Evolutionary conservation across 2,113 vertebrate species (phyloP).

Genomic region (Silurus glanis): DNA sequence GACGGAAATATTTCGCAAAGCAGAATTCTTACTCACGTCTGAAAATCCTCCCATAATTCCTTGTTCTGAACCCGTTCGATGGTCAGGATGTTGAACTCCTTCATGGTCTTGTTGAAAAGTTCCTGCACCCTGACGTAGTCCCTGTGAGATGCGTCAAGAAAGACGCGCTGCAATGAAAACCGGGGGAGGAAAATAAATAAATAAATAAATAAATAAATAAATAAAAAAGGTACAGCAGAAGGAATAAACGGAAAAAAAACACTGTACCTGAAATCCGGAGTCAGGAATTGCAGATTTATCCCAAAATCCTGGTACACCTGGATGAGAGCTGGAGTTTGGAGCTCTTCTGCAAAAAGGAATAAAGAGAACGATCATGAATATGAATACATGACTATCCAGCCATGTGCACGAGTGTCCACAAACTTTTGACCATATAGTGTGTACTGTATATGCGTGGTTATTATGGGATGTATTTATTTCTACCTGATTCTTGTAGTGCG

Average conservation of each 20-base stretch:
- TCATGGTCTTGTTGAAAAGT: constrained; percentile 46
- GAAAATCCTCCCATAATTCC: constrained; percentile 51
- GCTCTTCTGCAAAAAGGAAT: constrained; percentile 25
- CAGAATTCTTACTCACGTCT: constrained; percentile 36
- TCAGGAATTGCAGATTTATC: constrained; percentile 39
- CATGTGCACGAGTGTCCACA: no score
- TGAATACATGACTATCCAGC: no score
- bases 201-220: not conserved
- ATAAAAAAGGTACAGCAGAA: not conserved
- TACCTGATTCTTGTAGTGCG: constrained; percentile 36
- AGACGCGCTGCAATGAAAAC: constrained; percentile 39
- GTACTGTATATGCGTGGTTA: not conserved
- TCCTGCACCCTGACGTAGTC: constrained; percentile 47
- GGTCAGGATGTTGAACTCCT: constrained; percentile 24
- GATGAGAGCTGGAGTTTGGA: not conserved
- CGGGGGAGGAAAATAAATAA: no score
- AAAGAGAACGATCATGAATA: not conserved
- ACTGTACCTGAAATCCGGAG: constrained; percentile 47
- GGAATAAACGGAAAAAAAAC: not conserved
- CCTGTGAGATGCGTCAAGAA: constrained; percentile 19
- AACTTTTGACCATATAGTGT: no score
- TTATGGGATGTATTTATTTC: not conserved
- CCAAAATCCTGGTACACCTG: constrained; percentile 50
- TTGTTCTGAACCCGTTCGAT: constrained; percentile 56
- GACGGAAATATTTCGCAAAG: no score